phyloP scores from a whole-genome alignment of 2,113 vertebrate species.

The Ia io region DNA sequence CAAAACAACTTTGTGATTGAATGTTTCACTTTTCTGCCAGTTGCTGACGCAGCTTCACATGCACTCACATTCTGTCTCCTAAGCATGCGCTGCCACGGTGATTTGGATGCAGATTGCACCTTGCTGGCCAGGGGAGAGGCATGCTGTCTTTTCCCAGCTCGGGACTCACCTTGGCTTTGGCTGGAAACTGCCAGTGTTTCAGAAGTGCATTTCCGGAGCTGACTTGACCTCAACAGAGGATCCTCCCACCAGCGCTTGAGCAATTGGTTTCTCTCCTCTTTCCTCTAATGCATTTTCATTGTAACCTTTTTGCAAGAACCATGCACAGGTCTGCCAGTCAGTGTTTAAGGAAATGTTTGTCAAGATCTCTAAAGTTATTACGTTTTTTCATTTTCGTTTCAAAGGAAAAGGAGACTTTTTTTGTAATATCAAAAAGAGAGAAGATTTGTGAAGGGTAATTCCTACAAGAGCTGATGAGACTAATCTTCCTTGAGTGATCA shows the following conservation, averaged over 20 bases:
- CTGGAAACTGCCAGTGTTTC: not conserved
- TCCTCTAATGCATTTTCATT: constrained; percentile 13
- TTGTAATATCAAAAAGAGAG: not conserved
- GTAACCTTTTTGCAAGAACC: not conserved
- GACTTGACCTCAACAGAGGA: not conserved
- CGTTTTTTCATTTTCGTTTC: not conserved
- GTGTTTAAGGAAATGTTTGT: constrained; percentile 33
- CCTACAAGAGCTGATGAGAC: not conserved
- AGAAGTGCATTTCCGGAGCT: not conserved
- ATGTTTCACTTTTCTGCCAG: not conserved
- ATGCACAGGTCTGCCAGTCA: not conserved
- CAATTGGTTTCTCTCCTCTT: not conserved
- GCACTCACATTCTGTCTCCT: not conserved
- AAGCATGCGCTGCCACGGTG: not conserved
- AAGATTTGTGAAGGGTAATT: constrained; percentile 23
- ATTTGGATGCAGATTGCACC: not conserved
- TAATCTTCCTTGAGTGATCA: constrained; percentile 42
- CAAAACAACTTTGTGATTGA: not conserved
- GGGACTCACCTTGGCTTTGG: not conserved
- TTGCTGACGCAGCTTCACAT: not conserved
- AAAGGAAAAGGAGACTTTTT: not conserved
- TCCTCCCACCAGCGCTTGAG: not conserved
- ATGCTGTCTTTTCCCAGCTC: not conserved
- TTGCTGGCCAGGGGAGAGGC: not conserved
- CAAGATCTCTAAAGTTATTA: constrained; percentile 35